These are phyloP conservation scores for Alexandromys fortis DNA, from an alignment of 2,113 vertebrate genomes.

Conservation along the genomic window DNA sequence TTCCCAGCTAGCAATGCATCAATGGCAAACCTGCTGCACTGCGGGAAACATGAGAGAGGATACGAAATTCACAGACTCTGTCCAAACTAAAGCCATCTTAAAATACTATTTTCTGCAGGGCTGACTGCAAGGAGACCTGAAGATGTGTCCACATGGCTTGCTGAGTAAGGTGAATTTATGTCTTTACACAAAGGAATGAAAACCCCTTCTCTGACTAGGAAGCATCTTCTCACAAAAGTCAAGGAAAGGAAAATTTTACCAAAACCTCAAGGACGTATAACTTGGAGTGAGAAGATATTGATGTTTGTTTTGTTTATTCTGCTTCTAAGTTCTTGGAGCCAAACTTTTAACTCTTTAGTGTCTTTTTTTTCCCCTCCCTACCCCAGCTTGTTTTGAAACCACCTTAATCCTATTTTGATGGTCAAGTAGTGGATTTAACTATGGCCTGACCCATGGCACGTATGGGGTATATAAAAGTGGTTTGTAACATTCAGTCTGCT, in stretches of 20 bases:
- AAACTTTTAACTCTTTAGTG: not conserved
- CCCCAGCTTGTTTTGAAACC: not conserved
- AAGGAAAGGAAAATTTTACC: conserved; percentile 10
- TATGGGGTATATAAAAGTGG: not conserved
- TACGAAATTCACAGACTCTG: not conserved
- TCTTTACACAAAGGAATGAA: not conserved
- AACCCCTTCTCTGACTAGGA: not conserved
- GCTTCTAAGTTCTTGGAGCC: conserved; percentile 7
- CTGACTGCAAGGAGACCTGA: not conserved
- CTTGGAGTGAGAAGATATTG: not conserved
- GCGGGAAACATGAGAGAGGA: not conserved
- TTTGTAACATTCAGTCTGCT: not conserved
- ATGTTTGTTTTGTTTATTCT: not conserved
- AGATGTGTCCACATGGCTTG: not conserved
- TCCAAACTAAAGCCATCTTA: not conserved
- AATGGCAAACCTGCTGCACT: not conserved
- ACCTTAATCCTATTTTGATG: not conserved
- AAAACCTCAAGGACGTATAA: not conserved
- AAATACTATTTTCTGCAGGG: not conserved
- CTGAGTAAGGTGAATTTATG: not conserved
- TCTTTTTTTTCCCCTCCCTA: not conserved
- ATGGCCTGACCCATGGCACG: not conserved
- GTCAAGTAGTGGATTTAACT: not conserved
- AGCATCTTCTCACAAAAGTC: conserved; percentile 7
- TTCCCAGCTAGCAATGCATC: not conserved